phyloP scores from a whole-genome alignment of 2,797 vertebrate genomes.

The Hybognathus amarus region DNA sequence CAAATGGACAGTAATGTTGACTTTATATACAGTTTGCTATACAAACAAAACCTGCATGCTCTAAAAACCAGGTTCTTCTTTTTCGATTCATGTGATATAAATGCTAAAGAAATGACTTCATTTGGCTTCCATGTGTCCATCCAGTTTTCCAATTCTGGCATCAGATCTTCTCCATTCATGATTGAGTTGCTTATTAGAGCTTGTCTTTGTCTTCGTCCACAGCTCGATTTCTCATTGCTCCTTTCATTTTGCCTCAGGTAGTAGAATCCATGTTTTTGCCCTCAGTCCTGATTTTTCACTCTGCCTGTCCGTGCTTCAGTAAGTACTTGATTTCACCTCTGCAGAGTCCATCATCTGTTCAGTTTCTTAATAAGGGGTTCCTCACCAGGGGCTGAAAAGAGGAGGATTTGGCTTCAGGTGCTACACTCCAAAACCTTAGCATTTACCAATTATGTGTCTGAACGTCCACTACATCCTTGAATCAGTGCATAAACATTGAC shows the following conservation, averaged over 20 bases:
- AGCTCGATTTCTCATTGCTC: constrained; percentile 97
- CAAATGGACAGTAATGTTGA: constrained; percentile 17
- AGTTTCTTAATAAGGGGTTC: constrained; percentile 73
- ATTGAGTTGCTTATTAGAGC: constrained; percentile 66
- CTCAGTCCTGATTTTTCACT: constrained; percentile 46
- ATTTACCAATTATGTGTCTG: constrained; percentile 40
- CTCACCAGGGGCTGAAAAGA: constrained; percentile 99
- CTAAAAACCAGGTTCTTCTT: constrained; percentile 1
- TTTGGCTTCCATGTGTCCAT: constrained; percentile 30
- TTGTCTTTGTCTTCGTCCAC: constrained; percentile 79
- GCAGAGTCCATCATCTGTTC: constrained; percentile 50
- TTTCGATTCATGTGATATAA: constrained; percentile 11
- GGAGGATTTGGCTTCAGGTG: constrained; percentile 98
- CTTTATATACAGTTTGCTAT: constrained; percentile 9
- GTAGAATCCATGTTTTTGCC: constrained; percentile 54
- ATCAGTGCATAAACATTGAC: background rate
- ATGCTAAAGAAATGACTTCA: constrained; percentile 29
- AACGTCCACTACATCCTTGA: constrained; percentile 48
- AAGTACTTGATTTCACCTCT: constrained; percentile 41
- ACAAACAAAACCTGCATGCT: constrained; percentile 12
- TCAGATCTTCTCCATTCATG: constrained; percentile 70
- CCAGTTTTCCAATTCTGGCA: constrained; percentile 38
- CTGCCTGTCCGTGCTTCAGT: constrained; percentile 58
- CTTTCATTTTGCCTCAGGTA: constrained; percentile 75
- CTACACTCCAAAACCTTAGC: constrained; percentile 81